These are phyloP conservation scores for Drosophila parabipectinata DNA, from an alignment of 1,140 invertebrate species.

Conservation along the genomic window DNA sequence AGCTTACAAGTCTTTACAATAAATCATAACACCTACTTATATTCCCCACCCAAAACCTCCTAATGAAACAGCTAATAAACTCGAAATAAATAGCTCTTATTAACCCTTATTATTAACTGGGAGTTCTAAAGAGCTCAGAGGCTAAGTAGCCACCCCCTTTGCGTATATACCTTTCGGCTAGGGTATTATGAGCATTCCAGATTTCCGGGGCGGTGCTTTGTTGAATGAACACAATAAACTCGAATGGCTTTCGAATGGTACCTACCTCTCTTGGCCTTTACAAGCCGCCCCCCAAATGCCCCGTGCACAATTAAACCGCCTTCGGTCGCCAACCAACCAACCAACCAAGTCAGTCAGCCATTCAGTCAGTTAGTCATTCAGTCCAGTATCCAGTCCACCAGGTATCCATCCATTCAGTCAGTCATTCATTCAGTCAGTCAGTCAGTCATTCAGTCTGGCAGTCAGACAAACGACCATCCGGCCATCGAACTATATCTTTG, in stretches of 20 bases:
- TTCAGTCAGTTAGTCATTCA: conserved; percentile 24
- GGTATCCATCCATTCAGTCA: conserved; percentile 27
- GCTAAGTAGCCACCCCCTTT: not conserved
- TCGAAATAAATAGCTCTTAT: not conserved
- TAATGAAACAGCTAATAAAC: no score
- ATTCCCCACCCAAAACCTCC: no score
- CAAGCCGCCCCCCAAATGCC: conserved; percentile 31
- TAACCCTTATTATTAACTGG: not conserved
- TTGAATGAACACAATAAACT: conserved; percentile 39
- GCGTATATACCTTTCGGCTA: not conserved
- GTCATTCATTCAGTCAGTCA: conserved; percentile 36
- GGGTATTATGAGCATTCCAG: conserved; percentile 23
- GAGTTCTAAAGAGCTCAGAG: not conserved
- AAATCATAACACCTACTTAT: no score
- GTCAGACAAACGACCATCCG: conserved; percentile 35
- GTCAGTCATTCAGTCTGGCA: conserved; percentile 31
- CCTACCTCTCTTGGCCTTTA: conserved; percentile 40
- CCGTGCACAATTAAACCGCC: conserved; percentile 65
- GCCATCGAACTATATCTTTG: conserved; percentile 63
- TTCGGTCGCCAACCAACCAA: conserved; percentile 38
- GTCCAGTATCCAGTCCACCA: conserved; percentile 4
- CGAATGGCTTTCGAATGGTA: conserved; percentile 24
- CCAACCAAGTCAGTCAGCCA: conserved; percentile 36
- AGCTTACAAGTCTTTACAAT: no score
- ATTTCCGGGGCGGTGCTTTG: conserved; percentile 42